Percentiles rank a stretch among this genome's conserved stretches.
phyloP scores from a whole-genome alignment of 2,797 vertebrate species.

The Coregonus suidteri region DNA sequence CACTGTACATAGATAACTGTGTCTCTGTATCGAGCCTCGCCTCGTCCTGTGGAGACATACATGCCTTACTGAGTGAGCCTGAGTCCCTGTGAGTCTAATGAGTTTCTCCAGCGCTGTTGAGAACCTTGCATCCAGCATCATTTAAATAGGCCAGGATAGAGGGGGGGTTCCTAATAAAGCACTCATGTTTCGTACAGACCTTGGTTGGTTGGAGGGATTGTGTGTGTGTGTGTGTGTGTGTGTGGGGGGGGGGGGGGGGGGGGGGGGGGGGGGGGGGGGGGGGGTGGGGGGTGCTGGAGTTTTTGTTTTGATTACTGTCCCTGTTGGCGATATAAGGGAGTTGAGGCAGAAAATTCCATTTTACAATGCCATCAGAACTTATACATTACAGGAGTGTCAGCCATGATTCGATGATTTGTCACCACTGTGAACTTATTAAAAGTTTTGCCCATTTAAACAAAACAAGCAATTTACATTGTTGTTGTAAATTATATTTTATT shows the following conservation, averaged over 20 bases:
- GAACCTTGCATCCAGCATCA: constrained; percentile 71
- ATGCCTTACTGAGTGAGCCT: constrained; percentile 66
- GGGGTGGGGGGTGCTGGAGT: constrained; percentile 51
- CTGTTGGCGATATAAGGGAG: constrained; percentile 77
- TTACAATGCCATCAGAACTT: constrained; percentile 73
- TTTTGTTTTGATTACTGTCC: constrained; percentile 76
- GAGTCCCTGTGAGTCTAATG: constrained; percentile 78
- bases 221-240: neutral
- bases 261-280: constrained; percentile 49
- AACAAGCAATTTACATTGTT: constrained; percentile 49
- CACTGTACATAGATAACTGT: constrained; percentile 34
- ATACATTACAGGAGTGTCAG: constrained; percentile 53
- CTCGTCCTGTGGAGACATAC: constrained; percentile 62
- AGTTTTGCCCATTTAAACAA: constrained; percentile 68
- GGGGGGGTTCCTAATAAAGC: constrained; percentile 78
- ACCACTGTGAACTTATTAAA: constrained; percentile 76
- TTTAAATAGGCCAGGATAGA: constrained; percentile 73
- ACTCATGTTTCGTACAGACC: constrained; percentile 74
- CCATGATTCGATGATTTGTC: constrained; percentile 62
- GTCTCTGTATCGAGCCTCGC: constrained; percentile 53
- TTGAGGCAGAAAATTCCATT: constrained; percentile 80
- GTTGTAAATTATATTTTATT: constrained; percentile 42
- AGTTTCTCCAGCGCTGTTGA: constrained; percentile 74
- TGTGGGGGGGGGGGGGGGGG: constrained; percentile 62
- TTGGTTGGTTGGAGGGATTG: constrained; percentile 46